phyloP scores from a whole-genome alignment of 2,113 vertebrate species.

The Thunnus thynnus region DNA sequence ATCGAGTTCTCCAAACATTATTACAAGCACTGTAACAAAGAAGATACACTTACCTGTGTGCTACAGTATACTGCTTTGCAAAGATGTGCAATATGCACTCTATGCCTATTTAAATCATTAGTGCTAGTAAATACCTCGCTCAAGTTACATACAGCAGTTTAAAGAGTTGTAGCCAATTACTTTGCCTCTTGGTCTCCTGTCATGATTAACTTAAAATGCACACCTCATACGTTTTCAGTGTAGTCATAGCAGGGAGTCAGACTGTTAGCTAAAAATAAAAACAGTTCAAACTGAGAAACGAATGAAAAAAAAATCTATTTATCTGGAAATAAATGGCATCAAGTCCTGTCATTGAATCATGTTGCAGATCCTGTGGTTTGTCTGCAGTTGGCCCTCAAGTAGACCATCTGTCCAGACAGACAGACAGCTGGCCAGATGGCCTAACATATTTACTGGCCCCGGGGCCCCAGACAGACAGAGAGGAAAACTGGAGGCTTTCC shows the following conservation, averaged over 20 bases:
- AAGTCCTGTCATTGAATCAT: conserved; percentile 6
- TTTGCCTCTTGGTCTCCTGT: no score
- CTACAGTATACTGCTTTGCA: no score
- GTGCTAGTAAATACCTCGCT: no score
- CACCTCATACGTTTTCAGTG: no score
- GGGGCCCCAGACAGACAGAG: conserved; percentile 24
- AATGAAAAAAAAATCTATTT: conserved; percentile 25
- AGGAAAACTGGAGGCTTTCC: conserved; percentile 52
- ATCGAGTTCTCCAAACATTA: no score
- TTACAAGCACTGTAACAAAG: no score
- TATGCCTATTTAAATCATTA: no score
- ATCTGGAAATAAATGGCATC: conserved; percentile 12
- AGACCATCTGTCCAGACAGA: conserved; percentile 61
- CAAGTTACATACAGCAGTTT: no score
- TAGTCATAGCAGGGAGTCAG: background rate
- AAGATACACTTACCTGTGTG: no score
- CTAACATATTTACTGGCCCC: conserved; percentile 55
- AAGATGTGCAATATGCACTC: no score
- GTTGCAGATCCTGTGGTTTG: conserved; percentile 43
- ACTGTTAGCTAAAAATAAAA: background rate
- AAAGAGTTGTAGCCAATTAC: no score
- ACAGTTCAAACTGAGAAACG: background rate
- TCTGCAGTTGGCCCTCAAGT: conserved; percentile 46
- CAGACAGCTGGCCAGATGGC: conserved; percentile 57
- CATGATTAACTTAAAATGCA: no score